These are phyloP conservation scores for Physella acuta DNA, from an alignment of 1,140 invertebrate genomes.

Conservation along the genomic window DNA sequence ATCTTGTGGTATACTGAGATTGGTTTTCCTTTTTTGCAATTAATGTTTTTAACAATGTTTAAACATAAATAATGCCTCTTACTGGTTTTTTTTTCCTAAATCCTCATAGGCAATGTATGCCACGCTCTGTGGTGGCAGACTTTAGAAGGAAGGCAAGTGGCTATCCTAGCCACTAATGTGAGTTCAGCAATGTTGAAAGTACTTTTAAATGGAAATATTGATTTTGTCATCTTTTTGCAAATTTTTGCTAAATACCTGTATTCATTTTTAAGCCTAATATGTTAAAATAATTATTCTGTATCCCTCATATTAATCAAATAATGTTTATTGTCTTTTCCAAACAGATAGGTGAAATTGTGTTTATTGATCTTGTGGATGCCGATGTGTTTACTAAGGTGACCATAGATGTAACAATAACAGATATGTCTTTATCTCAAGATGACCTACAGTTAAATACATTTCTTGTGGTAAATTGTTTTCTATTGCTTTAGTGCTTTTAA, in stretches of 20 bases:
- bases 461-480: constrained; percentile 70
- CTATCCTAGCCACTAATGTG: constrained; percentile 71
- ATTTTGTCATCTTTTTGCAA: not conserved
- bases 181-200: not conserved
- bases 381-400: constrained; percentile 67
- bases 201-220: not conserved
- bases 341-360: constrained; percentile 69
- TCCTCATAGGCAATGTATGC: constrained; percentile 57
- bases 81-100: not conserved
- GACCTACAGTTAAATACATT: constrained; percentile 70
- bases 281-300: no score
- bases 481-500: no score
- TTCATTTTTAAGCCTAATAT: not conserved
- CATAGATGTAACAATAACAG: constrained; percentile 66
- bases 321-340: constrained; percentile 19
- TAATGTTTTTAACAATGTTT: not conserved
- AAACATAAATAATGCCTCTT: not conserved
- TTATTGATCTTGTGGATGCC: constrained; percentile 73
- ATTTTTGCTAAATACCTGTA: not conserved
- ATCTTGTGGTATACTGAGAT: no score
- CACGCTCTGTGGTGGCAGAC: constrained; percentile 75
- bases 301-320: not conserved
- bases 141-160: constrained; percentile 67
- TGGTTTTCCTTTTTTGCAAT: no score
- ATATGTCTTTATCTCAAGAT: constrained; percentile 70